A percentile compares a stretch with the other conserved stretches of the same genome.
These are phyloP conservation scores for Centropus bengalensis DNA, from an alignment of 2,113 vertebrate genomes.

Conservation along the genomic window DNA sequence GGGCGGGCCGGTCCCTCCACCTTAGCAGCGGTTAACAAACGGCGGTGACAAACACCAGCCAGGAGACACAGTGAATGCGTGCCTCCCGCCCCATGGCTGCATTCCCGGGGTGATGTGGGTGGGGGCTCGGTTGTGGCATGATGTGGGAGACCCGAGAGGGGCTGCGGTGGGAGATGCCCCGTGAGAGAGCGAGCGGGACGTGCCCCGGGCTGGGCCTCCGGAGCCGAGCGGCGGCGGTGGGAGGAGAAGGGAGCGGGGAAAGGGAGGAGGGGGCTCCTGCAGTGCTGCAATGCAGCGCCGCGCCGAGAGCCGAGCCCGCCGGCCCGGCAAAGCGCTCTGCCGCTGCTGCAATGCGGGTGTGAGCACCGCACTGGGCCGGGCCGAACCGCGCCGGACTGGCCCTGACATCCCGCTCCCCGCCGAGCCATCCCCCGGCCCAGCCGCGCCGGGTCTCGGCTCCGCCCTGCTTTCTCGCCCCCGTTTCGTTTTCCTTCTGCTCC, in stretches of 20 bases:
- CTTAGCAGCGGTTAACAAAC: too few species aligned
- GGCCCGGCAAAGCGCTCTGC: neutral
- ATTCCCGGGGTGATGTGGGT: neutral
- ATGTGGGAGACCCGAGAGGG: rapidly evolving
- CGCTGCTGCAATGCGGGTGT: constrained; percentile 51
- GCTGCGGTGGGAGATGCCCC: neutral
- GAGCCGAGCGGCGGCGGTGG: neutral
- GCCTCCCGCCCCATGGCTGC: neutral
- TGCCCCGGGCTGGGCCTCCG: neutral
- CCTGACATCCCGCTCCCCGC: neutral
- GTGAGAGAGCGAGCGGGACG: neutral
- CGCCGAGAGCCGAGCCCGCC: constrained; percentile 3
- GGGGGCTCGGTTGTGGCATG: neutral
- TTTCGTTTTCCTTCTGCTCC: constrained; percentile 30
- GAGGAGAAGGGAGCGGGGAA: neutral
- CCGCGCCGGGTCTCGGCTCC: neutral
- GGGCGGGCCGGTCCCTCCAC: neutral
- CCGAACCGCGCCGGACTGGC: neutral
- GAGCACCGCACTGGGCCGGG: neutral
- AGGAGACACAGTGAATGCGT: neutral
- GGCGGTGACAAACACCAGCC: neutral
- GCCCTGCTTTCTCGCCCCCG: neutral
- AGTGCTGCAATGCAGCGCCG: constrained; percentile 63
- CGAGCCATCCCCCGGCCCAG: neutral
- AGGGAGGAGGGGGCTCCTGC: constrained; percentile 10